Conservation (phyloP, 2,797 vertebrate genomes). For the Malacoraja senta region DNA sequence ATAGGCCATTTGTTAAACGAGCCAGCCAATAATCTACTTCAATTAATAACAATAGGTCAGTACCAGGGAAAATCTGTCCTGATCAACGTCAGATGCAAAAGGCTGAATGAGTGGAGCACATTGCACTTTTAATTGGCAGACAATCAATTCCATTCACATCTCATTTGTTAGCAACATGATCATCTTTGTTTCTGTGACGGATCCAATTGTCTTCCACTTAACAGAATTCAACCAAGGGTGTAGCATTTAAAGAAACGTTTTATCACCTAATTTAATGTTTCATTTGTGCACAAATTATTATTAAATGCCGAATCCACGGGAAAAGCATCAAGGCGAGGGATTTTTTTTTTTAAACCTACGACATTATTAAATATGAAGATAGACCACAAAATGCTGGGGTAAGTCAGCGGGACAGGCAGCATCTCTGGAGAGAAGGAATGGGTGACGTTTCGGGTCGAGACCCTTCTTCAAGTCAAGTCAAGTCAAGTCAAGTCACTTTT, state of each 20-base stretch:
- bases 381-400: no score
- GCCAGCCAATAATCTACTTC: constrained; percentile 2
- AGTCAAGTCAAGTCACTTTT: no score
- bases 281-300: not conserved
- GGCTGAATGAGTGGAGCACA: not conserved
- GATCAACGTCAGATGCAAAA: not conserved
- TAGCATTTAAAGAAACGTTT: not conserved
- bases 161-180: not conserved
- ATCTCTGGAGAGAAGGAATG: no score
- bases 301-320: not conserved
- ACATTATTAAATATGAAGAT: no score
- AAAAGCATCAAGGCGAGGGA: not conserved
- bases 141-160: constrained; percentile 9
- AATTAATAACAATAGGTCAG: constrained; percentile 25
- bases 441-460: no score
- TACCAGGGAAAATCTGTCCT: constrained; percentile 14
- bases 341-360: not conserved
- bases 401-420: no score
- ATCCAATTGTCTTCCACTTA: not conserved
- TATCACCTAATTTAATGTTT: not conserved
- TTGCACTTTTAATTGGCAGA: constrained; percentile 20
- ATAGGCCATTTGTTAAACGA: constrained; percentile 21
- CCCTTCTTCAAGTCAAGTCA: no score
- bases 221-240: not conserved
- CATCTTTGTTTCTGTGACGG: not conserved